A percentile compares a stretch with the other conserved stretches of the same genome.
phyloP scores from a whole-genome alignment of 2,113 vertebrate species.

The Struthidea cinerea region DNA sequence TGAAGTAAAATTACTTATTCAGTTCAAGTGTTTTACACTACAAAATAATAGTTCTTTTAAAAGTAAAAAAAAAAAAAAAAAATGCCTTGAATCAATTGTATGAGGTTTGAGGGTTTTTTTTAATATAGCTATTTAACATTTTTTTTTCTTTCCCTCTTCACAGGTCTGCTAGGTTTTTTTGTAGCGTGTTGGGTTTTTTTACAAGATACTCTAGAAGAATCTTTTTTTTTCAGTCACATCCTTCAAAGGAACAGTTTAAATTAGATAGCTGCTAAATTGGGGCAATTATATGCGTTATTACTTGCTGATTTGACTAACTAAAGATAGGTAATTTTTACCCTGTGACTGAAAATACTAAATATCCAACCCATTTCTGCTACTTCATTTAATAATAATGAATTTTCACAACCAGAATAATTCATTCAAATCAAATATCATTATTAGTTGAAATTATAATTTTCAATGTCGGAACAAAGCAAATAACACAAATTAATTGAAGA shows the following conservation, averaged over 20 bases:
- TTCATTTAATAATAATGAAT: constrained; percentile 6
- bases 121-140: too few species aligned
- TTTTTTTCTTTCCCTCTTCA: background rate
- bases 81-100: background rate
- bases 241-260: background rate
- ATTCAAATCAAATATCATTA: background rate
- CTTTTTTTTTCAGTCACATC: background rate
- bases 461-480: background rate
- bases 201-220: background rate
- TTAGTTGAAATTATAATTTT: background rate
- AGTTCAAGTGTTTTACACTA: background rate
- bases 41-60: background rate
- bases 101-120: background rate
- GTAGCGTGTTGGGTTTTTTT: accelerated
- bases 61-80: background rate
- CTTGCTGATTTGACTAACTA: background rate
- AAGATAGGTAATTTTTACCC: background rate
- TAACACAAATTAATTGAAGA: background rate
- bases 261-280: background rate
- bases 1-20: background rate
- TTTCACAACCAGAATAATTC: background rate
- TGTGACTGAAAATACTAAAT: background rate
- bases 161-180: accelerated
- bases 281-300: background rate
- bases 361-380: background rate